Evolutionary conservation across 2,113 vertebrate genomes (phyloP), one percentile per base, ranked within the genome.

Genomic region (Coptodon rendalli): DNA sequence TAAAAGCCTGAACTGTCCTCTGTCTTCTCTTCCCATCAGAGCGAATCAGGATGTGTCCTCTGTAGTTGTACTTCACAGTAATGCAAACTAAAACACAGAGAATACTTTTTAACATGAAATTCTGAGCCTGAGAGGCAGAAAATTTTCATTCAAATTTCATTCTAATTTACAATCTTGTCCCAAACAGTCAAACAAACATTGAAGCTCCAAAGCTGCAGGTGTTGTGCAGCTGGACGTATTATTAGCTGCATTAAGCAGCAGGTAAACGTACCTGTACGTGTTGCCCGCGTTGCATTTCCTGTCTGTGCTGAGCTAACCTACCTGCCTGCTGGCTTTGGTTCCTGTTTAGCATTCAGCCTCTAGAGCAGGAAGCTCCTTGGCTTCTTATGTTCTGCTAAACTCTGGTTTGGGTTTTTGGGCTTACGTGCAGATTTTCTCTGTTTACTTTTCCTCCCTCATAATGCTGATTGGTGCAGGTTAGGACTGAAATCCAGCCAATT

Each of bases 51-150:
- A 24, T 2, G n/a, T 16, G n/a, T 24, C 36, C n/a, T 71, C 16
- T 71, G n/a, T 71, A 16, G n/a, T 43, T 16, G n/a, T 4, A 16
- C 22, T 45, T 73, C n/a, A 27, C 22, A 45, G 7, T 27, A 71
- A 3, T 43, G 1, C 38, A 24, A 61, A 1, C 27, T 61, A 10
- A 71, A 43, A 24, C 12, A 0, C 19, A 5, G 12, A 22, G 34
- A 24, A 68, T 0, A 3, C 63, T 24, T 66, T 22, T 12, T 13
- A n/a, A 38, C 10, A 2, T 5, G 34, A 6, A 36, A 63, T 0
- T 38, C 6, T 40, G 19, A 68, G 11, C 3, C 11, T 40, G 36
- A 73, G 27, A 6, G 7, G 66, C 13, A 27, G 11, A 43, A 73
- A 40, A 45, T 73, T 45, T 73, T 45, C n/a, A 9, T 4, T 40